Percentiles rank a stretch among this genome's conserved stretches.
Conservation (phyloP, 1,140 invertebrate genomes). For the Ips typographus region DNA sequence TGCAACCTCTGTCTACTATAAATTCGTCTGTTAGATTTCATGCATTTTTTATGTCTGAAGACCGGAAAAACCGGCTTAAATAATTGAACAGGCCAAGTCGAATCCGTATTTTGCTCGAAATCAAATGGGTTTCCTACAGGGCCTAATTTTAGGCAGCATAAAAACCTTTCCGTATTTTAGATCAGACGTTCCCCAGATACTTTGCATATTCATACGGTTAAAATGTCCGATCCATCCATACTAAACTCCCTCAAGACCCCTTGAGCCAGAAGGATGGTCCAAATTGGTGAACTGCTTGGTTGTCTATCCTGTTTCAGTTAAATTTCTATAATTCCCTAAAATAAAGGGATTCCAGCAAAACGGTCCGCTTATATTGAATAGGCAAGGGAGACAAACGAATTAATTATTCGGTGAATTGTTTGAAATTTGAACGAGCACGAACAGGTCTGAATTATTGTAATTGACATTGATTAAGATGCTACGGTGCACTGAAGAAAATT, state of each 20-base stretch:
- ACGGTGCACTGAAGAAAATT: too few species aligned
- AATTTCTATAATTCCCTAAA: constrained; percentile 18
- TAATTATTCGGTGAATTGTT: constrained; percentile 15
- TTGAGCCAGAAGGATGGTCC: constrained; percentile 4
- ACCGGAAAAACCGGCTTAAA: constrained; percentile 4
- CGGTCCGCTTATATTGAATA: background rate
- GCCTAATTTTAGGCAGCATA: background rate
- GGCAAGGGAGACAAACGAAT: constrained; percentile 17
- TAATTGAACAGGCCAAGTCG: constrained; percentile 1
- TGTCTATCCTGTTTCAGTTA: background rate
- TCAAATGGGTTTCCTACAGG: background rate
- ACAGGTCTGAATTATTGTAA: too few species aligned
- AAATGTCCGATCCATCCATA: too few species aligned
- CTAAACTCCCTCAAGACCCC: background rate
- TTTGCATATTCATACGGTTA: too few species aligned
- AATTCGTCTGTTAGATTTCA: constrained; percentile 17
- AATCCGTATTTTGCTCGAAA: background rate
- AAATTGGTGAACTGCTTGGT: constrained; percentile 6
- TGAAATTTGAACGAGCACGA: background rate
- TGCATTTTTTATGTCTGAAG: constrained; percentile 6
- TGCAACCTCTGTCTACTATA: constrained; percentile 1
- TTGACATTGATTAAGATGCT: too few species aligned
- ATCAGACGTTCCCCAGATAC: background rate
- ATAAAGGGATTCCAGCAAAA: constrained; percentile 8
- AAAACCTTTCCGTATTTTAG: background rate